phyloP scores from a whole-genome alignment of 1,140 invertebrate genomes.

The Pollicipes pollicipes region DNA sequence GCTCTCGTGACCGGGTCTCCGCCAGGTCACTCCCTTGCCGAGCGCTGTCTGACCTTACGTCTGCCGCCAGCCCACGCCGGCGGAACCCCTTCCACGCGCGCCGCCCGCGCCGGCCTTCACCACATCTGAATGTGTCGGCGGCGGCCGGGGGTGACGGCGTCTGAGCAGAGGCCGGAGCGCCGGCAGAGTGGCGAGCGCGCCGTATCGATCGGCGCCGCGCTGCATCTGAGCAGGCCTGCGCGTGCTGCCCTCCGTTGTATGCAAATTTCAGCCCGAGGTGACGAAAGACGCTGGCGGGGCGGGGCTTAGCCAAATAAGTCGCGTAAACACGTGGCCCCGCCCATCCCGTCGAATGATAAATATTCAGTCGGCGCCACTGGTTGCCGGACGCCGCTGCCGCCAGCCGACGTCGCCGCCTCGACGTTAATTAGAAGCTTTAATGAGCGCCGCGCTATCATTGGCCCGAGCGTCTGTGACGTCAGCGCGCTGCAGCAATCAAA shows the following conservation, averaged over 20 bases:
- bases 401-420: neutral
- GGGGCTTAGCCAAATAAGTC: neutral
- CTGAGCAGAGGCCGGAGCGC: too few species aligned
- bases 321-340: neutral
- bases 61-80: too few species aligned
- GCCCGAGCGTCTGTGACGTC: neutral
- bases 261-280: neutral
- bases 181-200: neutral
- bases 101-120: too few species aligned
- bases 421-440: slow-evolving; percentile 2
- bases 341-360: neutral
- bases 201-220: neutral
- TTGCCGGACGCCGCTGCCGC: neutral
- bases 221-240: too few species aligned
- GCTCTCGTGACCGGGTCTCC: too few species aligned
- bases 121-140: too few species aligned
- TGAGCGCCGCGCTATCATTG: neutral
- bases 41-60: too few species aligned
- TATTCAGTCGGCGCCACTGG: neutral
- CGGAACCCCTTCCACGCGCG: too few species aligned
- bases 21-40: too few species aligned
- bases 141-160: too few species aligned
- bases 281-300: neutral
- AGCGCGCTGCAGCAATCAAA: neutral
- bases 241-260: neutral